These are phyloP conservation scores for Hipposideros armiger DNA, from an alignment of 2,113 vertebrate genomes.

Conservation along the genomic window DNA sequence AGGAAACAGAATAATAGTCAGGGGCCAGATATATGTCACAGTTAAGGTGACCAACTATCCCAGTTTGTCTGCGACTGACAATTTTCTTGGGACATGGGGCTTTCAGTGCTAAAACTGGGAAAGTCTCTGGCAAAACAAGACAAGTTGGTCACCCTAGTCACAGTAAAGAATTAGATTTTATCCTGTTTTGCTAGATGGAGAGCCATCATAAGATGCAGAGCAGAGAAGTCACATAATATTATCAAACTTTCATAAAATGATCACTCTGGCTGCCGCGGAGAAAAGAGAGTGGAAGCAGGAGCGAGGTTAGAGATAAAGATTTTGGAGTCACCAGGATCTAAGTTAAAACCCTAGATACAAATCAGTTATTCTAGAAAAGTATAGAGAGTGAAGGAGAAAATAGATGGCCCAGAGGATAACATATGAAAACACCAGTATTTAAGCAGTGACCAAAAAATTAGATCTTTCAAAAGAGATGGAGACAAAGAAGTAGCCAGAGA, in stretches of 20 bases:
- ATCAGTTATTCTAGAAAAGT: not conserved
- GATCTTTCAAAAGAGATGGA: not conserved
- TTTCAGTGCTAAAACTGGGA: not conserved
- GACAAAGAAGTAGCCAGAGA: not conserved
- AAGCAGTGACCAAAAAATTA: not conserved
- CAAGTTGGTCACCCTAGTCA: not conserved
- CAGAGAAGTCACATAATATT: not conserved
- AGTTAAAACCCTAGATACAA: not conserved
- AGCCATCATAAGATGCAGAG: not conserved
- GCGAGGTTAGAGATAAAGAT: not conserved
- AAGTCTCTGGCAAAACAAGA: not conserved
- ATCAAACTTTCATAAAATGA: not conserved
- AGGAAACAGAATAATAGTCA: not conserved
- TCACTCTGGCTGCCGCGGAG: not conserved
- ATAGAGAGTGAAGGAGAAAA: not conserved
- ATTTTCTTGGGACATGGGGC: not conserved
- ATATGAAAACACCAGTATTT: not conserved
- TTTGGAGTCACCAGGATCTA: not conserved
- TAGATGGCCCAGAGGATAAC: not conserved
- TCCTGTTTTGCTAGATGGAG: not conserved
- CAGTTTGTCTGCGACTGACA: not conserved
- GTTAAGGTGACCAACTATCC: not conserved
- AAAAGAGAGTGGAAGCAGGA: not conserved
- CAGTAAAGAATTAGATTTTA: not conserved
- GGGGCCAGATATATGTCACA: not conserved